Base-by-base conservation (phyloP, 2,888 invertebrate species). In the Himalopsyche japonica region DNA sequence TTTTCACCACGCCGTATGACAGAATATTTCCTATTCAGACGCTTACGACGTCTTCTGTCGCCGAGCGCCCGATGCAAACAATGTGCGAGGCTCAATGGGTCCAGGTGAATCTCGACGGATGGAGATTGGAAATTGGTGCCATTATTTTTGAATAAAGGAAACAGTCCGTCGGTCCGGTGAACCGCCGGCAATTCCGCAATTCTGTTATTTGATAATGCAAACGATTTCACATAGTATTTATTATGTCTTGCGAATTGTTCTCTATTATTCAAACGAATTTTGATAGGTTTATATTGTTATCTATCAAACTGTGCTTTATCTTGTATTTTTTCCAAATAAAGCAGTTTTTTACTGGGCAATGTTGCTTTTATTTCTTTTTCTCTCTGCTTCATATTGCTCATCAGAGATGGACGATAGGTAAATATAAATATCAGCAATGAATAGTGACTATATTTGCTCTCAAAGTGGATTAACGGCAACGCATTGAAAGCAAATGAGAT, bases 291-390 rank as follows among this genome's bases (percentile, higher is more conserved):
- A 81, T 81, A 84, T 81, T 81, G 79, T 77, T 80, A 81, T 84
- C 84, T 82, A 84, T 84, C 84, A 81, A 84, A 79, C 79, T 84
- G 81, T 85, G 86, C 84, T 86, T 87, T 86, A 84, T 87, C 86
- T 84, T 87, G 87, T 86, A 86, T 87, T 84, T 84, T 87, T 86
- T 81, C 84, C 81, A 83, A 86, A 84, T 84, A 87, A 87, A 86
- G 82, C 83, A 82, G 82, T 86, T 84, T 87, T 86, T 86, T 85
- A 86, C 84, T 84, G 84, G 86, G 70, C 70, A 34, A 80, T 82
- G n/a, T 43, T 34, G 24, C n/a, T 81, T 76, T 81, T n/a, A 64
- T 76, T 81, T 20, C 78, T 37, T 78, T 43, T 43, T 43, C n/a
- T 43, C 43, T 43, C 7, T n/a, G n/a, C n/a, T 3, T 37, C 37